A percentile compares a stretch with the other conserved stretches of the same genome.
These are phyloP conservation scores for Rhinophrynus dorsalis DNA, from an alignment of 2,797 vertebrate species.

Conservation along the genomic window DNA sequence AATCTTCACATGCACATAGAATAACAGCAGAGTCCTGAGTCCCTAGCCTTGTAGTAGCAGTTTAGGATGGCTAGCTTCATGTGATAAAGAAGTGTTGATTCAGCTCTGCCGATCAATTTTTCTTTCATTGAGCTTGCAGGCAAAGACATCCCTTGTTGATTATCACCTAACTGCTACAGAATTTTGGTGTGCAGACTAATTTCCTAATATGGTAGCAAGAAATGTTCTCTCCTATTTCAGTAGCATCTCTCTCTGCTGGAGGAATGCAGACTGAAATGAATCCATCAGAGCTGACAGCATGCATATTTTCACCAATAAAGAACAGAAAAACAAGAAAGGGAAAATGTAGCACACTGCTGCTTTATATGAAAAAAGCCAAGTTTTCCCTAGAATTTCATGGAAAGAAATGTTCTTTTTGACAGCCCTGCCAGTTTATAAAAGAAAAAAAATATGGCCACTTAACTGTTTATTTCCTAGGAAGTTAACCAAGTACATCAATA, in stretches of 20 bases:
- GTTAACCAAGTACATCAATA: too few species aligned
- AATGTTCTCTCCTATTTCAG: conserved; percentile 66
- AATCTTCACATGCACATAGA: too few species aligned
- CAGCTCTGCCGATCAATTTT: conserved; percentile 59
- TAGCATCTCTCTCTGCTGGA: conserved; percentile 61
- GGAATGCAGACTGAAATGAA: conserved; percentile 63
- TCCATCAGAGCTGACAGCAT: conserved; percentile 61
- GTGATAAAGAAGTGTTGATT: conserved; percentile 53
- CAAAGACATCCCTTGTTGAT: conserved; percentile 66
- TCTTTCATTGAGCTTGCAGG: conserved; percentile 67
- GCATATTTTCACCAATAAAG: conserved; percentile 58
- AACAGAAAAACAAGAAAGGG: conserved; percentile 41
- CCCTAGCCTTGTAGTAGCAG: not conserved
- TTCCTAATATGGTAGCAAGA: conserved; percentile 72
- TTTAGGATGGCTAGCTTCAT: conserved; percentile 24
- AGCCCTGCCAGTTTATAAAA: too few species aligned
- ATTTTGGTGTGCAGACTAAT: conserved; percentile 62
- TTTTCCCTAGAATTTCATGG: not conserved
- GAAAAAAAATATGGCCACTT: too few species aligned
- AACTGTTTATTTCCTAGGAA: conserved; percentile 9
- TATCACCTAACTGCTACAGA: conserved; percentile 58
- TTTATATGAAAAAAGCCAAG: not conserved
- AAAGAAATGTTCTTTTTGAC: not conserved
- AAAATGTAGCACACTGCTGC: not conserved
- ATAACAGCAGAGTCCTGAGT: not conserved